Percentiles rank a stretch among this genome's conserved stretches.
These are phyloP conservation scores for Halictus rubicundus DNA, from an alignment of 1,140 invertebrate species.

Conservation along the genomic window DNA sequence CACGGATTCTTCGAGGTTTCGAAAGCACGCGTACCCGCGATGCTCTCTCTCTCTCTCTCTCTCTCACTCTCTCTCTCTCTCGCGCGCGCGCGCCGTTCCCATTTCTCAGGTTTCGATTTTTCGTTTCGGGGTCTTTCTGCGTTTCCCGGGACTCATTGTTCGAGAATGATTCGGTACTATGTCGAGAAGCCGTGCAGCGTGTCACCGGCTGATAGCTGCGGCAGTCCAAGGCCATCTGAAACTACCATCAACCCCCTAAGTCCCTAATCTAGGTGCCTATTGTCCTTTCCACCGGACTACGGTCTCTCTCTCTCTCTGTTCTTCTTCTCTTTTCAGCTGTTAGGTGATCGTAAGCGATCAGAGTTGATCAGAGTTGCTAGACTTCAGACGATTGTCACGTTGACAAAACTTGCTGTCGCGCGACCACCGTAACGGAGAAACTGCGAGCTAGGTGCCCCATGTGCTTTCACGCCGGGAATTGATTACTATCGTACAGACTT, in stretches of 20 bases:
- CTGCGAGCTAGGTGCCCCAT: slow-evolving; percentile 69
- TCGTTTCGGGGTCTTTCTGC: slow-evolving; percentile 44
- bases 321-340: not conserved
- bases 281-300: not conserved
- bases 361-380: not conserved
- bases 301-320: not conserved
- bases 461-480: slow-evolving; percentile 1
- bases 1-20: too few relatives aligned
- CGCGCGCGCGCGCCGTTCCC: not conserved
- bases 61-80: too few relatives aligned
- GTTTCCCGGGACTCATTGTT: slow-evolving; percentile 70
- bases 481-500: slow-evolving; percentile 5
- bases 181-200: slow-evolving; percentile 73
- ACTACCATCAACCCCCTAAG: slow-evolving; percentile 74
- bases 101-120: not conserved
- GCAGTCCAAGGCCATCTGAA: slow-evolving; percentile 77
- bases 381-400: slow-evolving; percentile 2
- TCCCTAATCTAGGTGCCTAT: slow-evolving; percentile 51
- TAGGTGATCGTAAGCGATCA: slow-evolving; percentile 15
- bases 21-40: not conserved
- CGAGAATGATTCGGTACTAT: slow-evolving; percentile 77
- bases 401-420: slow-evolving; percentile 14
- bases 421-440: slow-evolving; percentile 66
- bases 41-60: too few relatives aligned
- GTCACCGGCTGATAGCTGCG: slow-evolving; percentile 71